These are phyloP conservation scores for Tipula vernalis DNA, from an alignment of 2,888 invertebrate genomes.

Conservation along the genomic window DNA sequence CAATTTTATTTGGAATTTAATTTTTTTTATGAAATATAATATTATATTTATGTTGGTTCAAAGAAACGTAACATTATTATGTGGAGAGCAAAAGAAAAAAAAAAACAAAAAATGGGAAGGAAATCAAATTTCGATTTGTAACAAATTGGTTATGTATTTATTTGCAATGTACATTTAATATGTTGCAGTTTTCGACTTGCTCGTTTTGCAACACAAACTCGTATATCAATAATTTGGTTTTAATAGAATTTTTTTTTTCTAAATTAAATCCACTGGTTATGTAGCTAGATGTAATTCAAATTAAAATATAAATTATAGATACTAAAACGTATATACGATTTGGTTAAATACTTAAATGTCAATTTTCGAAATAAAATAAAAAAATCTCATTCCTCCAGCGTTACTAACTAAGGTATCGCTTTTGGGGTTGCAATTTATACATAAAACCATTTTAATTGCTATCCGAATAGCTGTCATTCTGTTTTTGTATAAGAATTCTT, in stretches of 20 bases:
- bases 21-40: neutral
- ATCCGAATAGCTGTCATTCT: no score
- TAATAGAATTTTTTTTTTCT: neutral
- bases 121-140: conserved; percentile 4
- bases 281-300: no score
- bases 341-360: no score
- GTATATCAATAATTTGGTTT: neutral
- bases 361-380: no score
- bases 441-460: no score
- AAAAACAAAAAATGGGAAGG: neutral
- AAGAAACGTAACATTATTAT: neutral
- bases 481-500: no score
- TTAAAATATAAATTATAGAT: no score
- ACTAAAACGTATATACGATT: no score
- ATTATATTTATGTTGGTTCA: neutral
- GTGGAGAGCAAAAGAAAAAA: no score
- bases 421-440: no score
- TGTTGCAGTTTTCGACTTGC: neutral
- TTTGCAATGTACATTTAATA: neutral
- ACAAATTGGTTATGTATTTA: neutral
- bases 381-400: no score
- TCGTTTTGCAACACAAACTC: neutral
- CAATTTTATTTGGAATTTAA: neutral
- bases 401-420: no score
- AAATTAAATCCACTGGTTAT: neutral